phyloP scores from a whole-genome alignment of 2,797 vertebrate species.

The Lophotriccus pileatus region DNA sequence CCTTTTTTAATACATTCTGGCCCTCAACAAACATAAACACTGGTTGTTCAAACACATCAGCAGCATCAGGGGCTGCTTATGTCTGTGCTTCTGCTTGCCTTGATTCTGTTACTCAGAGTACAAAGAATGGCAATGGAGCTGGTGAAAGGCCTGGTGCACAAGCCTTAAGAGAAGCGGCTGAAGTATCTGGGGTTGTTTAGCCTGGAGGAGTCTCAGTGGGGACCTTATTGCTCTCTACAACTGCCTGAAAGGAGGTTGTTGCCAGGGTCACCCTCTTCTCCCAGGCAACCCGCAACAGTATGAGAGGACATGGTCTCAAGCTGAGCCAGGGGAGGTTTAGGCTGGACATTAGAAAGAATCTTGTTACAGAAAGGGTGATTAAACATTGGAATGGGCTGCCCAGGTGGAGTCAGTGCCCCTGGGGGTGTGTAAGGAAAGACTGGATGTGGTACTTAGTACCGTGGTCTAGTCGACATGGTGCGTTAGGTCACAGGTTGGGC shows the following conservation, averaged over 20 bases:
- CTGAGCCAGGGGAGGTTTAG: neutral
- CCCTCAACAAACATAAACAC: rapidly evolving
- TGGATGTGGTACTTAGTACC: neutral
- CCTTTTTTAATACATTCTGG: neutral
- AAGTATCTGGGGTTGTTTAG: neutral
- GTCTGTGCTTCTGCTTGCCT: neutral
- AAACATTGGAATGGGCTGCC: neutral
- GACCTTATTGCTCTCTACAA: neutral
- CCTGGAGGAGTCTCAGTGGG: neutral
- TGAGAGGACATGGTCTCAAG: neutral
- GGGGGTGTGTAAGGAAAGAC: neutral
- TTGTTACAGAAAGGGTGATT: neutral
- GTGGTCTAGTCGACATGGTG: rapidly evolving
- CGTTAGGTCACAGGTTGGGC: neutral
- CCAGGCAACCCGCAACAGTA: neutral
- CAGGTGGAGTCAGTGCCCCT: too few species aligned
- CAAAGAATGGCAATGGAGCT: neutral
- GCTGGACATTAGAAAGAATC: neutral
- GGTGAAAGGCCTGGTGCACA: neutral
- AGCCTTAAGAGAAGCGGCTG: neutral
- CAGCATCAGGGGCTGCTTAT: neutral
- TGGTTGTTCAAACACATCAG: neutral
- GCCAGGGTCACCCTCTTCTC: neutral
- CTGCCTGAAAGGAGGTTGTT: neutral
- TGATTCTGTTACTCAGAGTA: neutral